Percentiles rank a stretch among this genome's conserved stretches.
These are phyloP conservation scores for Pocillopora grandis DNA, from an alignment of 92 coral and sea anemone genomes.

Conservation along the genomic window DNA sequence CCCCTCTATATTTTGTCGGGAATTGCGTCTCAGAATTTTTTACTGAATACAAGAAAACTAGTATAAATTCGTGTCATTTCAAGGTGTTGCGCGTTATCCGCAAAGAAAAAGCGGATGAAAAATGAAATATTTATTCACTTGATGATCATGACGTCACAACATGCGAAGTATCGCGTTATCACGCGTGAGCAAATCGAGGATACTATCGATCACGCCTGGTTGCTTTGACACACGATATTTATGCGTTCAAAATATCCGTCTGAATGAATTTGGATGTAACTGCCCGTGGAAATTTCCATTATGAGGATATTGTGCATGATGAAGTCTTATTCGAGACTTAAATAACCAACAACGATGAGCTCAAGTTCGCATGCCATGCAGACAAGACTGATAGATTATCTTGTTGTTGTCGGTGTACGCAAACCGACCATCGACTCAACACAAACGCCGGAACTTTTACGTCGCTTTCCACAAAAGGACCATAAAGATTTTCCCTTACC, in stretches of 20 bases:
- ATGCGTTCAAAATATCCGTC: not conserved
- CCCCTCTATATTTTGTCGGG: not conserved
- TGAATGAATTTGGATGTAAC: not conserved
- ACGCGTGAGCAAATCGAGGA: constrained; percentile 35
- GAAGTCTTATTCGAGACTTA: not conserved
- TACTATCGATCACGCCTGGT: constrained; percentile 19
- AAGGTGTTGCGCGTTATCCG: not conserved
- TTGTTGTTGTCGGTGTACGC: constrained; percentile 97
- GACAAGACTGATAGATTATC: constrained; percentile 83
- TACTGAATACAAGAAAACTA: not conserved
- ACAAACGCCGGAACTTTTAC: constrained; percentile 86
- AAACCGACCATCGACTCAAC: constrained; percentile 89
- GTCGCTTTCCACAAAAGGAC: constrained; percentile 93
- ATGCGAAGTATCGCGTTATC: constrained; percentile 45
- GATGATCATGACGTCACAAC: constrained; percentile 40
- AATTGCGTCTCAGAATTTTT: not conserved
- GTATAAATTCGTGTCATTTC: not conserved
- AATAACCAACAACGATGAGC: constrained; percentile 30
- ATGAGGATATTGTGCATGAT: not conserved
- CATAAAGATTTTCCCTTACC: constrained; percentile 91
- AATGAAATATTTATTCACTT: constrained; percentile 36
- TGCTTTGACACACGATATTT: not conserved
- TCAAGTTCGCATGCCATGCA: constrained; percentile 40
- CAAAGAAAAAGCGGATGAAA: constrained; percentile 11
- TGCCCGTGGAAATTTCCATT: constrained; percentile 8